These are phyloP conservation scores for Coluber constrictor DNA, from an alignment of 2,797 vertebrate species.

Conservation along the genomic window DNA sequence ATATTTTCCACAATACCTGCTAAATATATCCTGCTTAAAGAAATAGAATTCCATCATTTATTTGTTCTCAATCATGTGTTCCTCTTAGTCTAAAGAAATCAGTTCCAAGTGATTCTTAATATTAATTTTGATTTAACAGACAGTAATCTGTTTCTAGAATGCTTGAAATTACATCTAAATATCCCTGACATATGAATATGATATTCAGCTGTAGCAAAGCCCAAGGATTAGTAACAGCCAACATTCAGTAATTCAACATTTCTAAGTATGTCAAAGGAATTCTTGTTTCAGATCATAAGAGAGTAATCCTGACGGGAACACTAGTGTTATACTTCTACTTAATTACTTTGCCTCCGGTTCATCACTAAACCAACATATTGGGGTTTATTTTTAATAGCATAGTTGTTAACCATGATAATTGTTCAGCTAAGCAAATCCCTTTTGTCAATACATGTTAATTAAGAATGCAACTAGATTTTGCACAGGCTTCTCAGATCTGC, in stretches of 20 bases:
- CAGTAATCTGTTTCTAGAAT: conserved; percentile 1
- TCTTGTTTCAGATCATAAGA: conserved; percentile 27
- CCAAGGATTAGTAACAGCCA: background rate
- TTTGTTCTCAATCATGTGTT: background rate
- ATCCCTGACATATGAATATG: conserved; percentile 10
- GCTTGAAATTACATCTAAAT: conserved; percentile 26
- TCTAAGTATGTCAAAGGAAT: conserved; percentile 28
- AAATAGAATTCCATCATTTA: background rate
- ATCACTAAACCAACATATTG: conserved; percentile 37
- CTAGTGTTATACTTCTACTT: conserved; percentile 47
- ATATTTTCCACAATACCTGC: background rate
- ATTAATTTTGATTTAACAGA: background rate
- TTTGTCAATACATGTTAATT: conserved; percentile 47
- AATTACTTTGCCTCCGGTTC: conserved; percentile 41
- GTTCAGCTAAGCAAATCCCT: conserved; percentile 42
- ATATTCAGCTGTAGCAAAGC: conserved; percentile 23
- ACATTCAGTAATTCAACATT: conserved; percentile 23
- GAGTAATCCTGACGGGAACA: conserved; percentile 14
- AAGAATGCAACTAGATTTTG: conserved; percentile 53
- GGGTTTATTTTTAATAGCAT: conserved; percentile 32
- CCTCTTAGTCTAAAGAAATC: background rate
- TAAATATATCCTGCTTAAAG: conserved; percentile 4
- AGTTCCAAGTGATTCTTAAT: background rate
- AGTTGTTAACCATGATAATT: conserved; percentile 43
- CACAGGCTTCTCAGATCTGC: conserved; percentile 42